Percentiles rank a stretch among this genome's conserved stretches.
phyloP scores from a whole-genome alignment of 1,140 invertebrate genomes.

The Paraescarpia echinospica region DNA sequence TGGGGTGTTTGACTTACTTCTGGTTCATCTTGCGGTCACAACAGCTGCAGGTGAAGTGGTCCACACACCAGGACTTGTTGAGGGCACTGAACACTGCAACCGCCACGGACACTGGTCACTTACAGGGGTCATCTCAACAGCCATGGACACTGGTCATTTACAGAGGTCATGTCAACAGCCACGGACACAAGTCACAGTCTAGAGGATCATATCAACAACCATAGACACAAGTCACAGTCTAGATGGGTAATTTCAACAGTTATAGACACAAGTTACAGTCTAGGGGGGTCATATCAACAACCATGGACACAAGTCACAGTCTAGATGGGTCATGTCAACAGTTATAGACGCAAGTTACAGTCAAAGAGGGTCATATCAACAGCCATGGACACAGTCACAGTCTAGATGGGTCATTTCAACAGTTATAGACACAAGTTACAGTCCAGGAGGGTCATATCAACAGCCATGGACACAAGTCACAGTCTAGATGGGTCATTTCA shows the following conservation, averaged over 20 bases:
- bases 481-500: too few relatives aligned
- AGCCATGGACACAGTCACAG: slow-evolving; percentile 27
- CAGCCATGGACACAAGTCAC: slow-evolving; percentile 20
- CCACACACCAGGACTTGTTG: slow-evolving; percentile 99
- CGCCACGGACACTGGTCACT: slow-evolving; percentile 26
- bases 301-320: slow-evolving; percentile 25
- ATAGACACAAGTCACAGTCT: neutral
- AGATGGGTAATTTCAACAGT: slow-evolving; percentile 42
- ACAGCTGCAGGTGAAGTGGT: slow-evolving; percentile 98
- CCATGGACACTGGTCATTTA: slow-evolving; percentile 23
- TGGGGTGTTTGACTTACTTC: slow-evolving; percentile 65
- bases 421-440: slow-evolving; percentile 28
- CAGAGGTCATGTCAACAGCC: slow-evolving; percentile 43
- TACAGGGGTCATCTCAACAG: slow-evolving; percentile 41
- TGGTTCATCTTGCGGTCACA: slow-evolving; percentile 98
- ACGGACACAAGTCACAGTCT: slow-evolving; percentile 18
- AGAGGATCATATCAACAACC: slow-evolving; percentile 43
- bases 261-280: slow-evolving; percentile 20
- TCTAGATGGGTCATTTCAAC: slow-evolving; percentile 40
- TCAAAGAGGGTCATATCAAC: slow-evolving; percentile 40
- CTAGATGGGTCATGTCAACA: too few relatives aligned
- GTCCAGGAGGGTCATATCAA: too few relatives aligned
- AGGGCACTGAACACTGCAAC: slow-evolving; percentile 93
- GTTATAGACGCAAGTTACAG: neutral
- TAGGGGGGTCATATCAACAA: slow-evolving; percentile 41